Evolutionary conservation across 2,113 vertebrate genomes (phyloP).

Genomic region (Siniperca knerii): DNA sequence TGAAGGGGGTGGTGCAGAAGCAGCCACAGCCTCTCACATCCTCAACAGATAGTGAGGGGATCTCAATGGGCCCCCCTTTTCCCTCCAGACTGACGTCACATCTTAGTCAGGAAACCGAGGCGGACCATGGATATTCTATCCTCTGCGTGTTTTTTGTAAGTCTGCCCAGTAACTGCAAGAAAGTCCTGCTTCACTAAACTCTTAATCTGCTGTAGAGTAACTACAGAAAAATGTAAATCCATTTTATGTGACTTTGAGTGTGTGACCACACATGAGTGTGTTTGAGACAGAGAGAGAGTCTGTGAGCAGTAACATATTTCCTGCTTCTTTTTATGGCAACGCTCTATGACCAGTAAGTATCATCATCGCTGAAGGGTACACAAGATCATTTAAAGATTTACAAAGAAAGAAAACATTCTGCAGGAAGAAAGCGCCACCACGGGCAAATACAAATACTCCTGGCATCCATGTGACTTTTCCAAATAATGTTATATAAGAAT

Average conservation of each 20-base stretch:
- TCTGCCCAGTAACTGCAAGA: conserved; percentile 27
- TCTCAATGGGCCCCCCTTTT: conserved; percentile 48
- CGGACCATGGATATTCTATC: conserved; percentile 57
- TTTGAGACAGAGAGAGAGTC: conserved; percentile 3
- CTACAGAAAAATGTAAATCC: conserved; percentile 67
- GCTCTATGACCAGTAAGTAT: conserved; percentile 34
- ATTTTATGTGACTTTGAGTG: conserved; percentile 44
- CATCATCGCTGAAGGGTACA: conserved; percentile 44
- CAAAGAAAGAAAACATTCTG: background rate
- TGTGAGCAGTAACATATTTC: conserved; percentile 39
- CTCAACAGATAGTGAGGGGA: conserved; percentile 64
- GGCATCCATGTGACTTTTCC: conserved; percentile 19
- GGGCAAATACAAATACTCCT: background rate
- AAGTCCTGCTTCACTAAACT: conserved; percentile 36
- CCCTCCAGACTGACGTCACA: conserved; percentile 70
- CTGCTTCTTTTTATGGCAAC: conserved; percentile 33
- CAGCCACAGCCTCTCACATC: conserved; percentile 65
- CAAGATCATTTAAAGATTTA: conserved; percentile 54
- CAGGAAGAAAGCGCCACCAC: conserved; percentile 12
- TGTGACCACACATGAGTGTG: background rate
- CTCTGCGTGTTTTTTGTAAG: conserved; percentile 63
- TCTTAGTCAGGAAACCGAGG: conserved; percentile 71
- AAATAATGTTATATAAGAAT: too few relatives aligned
- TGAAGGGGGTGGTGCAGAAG: conserved; percentile 71
- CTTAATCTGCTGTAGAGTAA: conserved; percentile 60